These are phyloP conservation scores for Papilio glaucus DNA, from an alignment of 1,140 invertebrate genomes.

Conservation along the genomic window DNA sequence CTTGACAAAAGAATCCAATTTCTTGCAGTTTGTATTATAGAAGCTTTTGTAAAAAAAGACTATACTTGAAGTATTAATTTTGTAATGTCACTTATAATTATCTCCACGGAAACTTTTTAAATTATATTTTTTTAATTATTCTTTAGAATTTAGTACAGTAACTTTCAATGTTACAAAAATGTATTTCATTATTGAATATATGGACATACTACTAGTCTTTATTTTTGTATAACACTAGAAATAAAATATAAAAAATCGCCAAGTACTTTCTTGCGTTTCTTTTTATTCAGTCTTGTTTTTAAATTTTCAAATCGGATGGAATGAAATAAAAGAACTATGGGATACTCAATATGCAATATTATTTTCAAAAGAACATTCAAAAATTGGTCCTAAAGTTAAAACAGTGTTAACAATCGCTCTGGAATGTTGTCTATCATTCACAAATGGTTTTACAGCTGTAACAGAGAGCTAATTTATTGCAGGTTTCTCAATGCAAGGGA, in stretches of 20 bases:
- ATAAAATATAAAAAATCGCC: not conserved
- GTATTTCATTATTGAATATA: no score
- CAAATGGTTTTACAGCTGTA: constrained; percentile 65
- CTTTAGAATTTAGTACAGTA: not conserved
- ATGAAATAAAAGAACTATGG: constrained; percentile 53
- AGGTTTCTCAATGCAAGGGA: constrained; percentile 22
- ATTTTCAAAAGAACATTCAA: constrained; percentile 83
- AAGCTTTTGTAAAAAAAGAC: not conserved
- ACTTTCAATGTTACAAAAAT: no score
- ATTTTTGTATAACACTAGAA: not conserved
- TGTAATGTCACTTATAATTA: no score
- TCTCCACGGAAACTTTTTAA: not conserved
- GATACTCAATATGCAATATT: constrained; percentile 79
- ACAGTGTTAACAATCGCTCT: constrained; percentile 82
- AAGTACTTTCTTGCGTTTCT: constrained; percentile 1
- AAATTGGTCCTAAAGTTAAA: constrained; percentile 82
- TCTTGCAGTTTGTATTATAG: not conserved
- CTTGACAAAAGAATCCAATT: not conserved
- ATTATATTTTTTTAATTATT: not conserved
- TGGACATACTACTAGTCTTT: no score
- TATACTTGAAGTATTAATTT: not conserved
- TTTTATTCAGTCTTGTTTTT: constrained; percentile 5
- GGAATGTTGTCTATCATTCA: constrained; percentile 77
- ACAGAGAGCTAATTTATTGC: constrained; percentile 67
- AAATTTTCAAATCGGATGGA: constrained; percentile 21